These are phyloP conservation scores for Odontamblyopus lacepedii DNA, from an alignment of 2,797 vertebrate species.

Conservation along the genomic window DNA sequence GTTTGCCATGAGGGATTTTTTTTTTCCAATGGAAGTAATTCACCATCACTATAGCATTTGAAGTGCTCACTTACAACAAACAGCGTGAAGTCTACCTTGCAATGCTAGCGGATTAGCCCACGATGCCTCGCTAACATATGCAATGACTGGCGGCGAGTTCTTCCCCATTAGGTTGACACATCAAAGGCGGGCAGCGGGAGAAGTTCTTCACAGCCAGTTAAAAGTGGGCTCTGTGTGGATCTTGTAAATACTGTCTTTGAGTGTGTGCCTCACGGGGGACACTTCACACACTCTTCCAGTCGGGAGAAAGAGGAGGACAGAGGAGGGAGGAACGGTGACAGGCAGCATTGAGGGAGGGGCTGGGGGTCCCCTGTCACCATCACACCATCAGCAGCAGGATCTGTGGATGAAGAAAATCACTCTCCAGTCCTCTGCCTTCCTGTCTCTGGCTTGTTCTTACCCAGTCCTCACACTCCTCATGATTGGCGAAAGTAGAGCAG, in stretches of 20 bases:
- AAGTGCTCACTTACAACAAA: slow-evolving; percentile 58
- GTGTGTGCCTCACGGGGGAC: slow-evolving; percentile 78
- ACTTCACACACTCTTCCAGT: slow-evolving; percentile 79
- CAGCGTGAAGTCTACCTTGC: slow-evolving; percentile 66
- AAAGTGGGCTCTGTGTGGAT: slow-evolving; percentile 79
- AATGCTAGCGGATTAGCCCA: slow-evolving; percentile 70
- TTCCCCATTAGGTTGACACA: slow-evolving; percentile 80
- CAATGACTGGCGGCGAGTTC: slow-evolving; percentile 75
- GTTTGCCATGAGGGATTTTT: slow-evolving; percentile 25
- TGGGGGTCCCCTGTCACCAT: slow-evolving; percentile 66
- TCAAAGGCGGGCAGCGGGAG: slow-evolving; percentile 76
- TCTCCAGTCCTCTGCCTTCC: slow-evolving; percentile 52
- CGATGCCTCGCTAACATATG: slow-evolving; percentile 70
- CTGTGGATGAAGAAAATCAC: slow-evolving; percentile 72
- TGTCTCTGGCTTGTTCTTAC: slow-evolving; percentile 55
- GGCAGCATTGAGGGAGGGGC: slow-evolving; percentile 58
- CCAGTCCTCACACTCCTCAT: slow-evolving; percentile 72
- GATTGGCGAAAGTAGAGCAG: slow-evolving; percentile 74
- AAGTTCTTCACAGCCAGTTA: slow-evolving; percentile 81
- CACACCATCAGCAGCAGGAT: slow-evolving; percentile 69
- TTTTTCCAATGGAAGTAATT: slow-evolving; percentile 47
- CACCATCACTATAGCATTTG: slow-evolving; percentile 43
- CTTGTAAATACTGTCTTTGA: slow-evolving; percentile 82
- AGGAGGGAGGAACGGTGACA: slow-evolving; percentile 70
- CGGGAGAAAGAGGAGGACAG: slow-evolving; percentile 51